Evolutionary conservation across 1,140 invertebrate species (phyloP).

Genomic region (Rhyacophila brunnea): DNA sequence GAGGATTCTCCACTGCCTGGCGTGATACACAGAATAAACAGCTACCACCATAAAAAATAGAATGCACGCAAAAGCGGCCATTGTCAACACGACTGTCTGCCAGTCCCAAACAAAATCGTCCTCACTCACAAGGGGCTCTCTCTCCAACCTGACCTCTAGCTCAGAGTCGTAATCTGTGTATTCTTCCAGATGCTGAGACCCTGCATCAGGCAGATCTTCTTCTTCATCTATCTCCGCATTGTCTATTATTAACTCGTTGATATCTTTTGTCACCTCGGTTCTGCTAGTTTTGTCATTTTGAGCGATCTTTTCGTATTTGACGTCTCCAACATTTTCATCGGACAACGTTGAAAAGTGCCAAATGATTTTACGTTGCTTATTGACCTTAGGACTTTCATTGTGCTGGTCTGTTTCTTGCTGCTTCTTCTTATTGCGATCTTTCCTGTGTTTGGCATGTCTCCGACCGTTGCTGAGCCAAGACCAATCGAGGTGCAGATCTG

Average conservation of each 20-base stretch:
- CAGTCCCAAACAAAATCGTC: conserved; percentile 52
- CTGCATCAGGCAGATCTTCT: conserved; percentile 24
- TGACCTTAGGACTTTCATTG: not conserved
- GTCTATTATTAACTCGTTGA: conserved; percentile 26
- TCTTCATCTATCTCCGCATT: conserved; percentile 38
- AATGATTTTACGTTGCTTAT: conserved; percentile 10
- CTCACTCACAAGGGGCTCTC: conserved; percentile 32
- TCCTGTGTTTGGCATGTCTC: conserved; percentile 3
- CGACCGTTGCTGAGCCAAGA: conserved; percentile 41
- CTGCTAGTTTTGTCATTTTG: not conserved
- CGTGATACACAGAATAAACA: conserved; percentile 57
- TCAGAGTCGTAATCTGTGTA: conserved; percentile 24
- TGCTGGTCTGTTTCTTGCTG: conserved; percentile 7
- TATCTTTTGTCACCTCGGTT: conserved; percentile 32
- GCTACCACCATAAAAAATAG: conserved; percentile 62
- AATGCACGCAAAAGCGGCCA: conserved; percentile 59
- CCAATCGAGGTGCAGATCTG: conserved; percentile 57
- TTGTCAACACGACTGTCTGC: conserved; percentile 54
- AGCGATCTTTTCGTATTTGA: not conserved
- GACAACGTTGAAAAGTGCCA: conserved; percentile 16
- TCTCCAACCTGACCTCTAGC: conserved; percentile 18
- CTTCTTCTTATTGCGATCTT: conserved; percentile 4
- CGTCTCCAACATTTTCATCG: conserved; percentile 9
- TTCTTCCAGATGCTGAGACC: conserved; percentile 1
- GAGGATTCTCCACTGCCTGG: conserved; percentile 59